Evolutionary conservation across 2,888 invertebrate genomes (phyloP).

Genomic region (Priocnemis perturbator): DNA sequence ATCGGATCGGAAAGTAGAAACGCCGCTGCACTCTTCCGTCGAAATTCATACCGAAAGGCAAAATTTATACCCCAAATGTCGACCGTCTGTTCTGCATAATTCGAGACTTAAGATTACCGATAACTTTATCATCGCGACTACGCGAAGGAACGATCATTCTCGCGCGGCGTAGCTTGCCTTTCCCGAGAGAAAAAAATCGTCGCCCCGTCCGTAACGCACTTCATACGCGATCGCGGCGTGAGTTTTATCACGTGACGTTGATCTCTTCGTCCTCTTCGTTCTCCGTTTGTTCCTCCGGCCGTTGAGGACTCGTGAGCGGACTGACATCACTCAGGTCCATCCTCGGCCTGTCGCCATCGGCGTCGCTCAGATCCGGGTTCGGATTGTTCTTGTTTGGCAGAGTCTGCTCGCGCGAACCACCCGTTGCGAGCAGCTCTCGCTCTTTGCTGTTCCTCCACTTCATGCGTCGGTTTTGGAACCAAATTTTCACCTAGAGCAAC

Average conservation of each 20-base stretch:
- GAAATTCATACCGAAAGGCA: too few species aligned
- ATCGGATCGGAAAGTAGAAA: too few species aligned
- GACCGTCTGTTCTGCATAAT: too few species aligned
- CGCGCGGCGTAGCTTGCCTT: not conserved
- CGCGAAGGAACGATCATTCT: not conserved
- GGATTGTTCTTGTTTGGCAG: conserved; percentile 98
- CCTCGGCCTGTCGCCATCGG: conserved; percentile 87
- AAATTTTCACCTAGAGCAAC: conserved; percentile 85
- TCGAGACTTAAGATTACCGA: too few species aligned
- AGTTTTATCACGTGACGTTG: conserved; percentile 87
- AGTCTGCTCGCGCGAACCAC: conserved; percentile 96
- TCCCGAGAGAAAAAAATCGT: not conserved
- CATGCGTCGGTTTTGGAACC: conserved; percentile 99
- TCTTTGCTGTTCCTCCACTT: conserved; percentile 99
- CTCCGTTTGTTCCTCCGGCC: conserved; percentile 74
- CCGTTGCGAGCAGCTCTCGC: conserved; percentile 92
- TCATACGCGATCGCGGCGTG: conserved; percentile 7
- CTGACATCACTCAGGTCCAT: conserved; percentile 77
- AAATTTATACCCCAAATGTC: too few species aligned
- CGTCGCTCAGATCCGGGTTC: conserved; percentile 95
- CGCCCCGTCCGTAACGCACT: not conserved
- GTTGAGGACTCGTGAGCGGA: conserved; percentile 69
- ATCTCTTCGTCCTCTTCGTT: conserved; percentile 86
- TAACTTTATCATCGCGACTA: not conserved
- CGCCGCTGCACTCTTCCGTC: too few species aligned